These are phyloP conservation scores for Zaprionus africanus DNA, from an alignment of 1,140 invertebrate species.

Conservation along the genomic window DNA sequence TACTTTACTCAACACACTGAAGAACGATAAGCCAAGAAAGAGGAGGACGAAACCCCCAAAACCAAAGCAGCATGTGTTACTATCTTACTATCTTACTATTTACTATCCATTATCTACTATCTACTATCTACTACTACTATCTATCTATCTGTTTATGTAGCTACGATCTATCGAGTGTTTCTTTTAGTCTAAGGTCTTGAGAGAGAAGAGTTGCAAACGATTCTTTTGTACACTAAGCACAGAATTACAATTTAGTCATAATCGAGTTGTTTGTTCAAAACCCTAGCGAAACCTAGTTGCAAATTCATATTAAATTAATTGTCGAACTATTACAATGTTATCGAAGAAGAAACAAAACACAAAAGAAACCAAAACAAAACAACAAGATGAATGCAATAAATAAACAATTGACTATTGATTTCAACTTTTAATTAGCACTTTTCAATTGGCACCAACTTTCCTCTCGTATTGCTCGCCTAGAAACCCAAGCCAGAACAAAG, in stretches of 20 bases:
- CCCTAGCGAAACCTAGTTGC: conserved; percentile 49
- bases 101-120: conserved; percentile 4
- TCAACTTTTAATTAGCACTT: conserved; percentile 55
- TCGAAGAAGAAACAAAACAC: conserved; percentile 27
- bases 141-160: conserved; percentile 24
- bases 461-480: conserved; percentile 61
- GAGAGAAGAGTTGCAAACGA: conserved; percentile 70
- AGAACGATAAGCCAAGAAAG: conserved; percentile 29
- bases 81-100: conserved; percentile 50
- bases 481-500: conserved; percentile 14
- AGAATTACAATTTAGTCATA: conserved; percentile 67
- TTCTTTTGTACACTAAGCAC: conserved; percentile 74
- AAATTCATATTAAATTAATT: conserved; percentile 16
- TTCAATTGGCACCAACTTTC: conserved; percentile 41
- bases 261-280: conserved; percentile 49
- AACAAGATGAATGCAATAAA: conserved; percentile 59
- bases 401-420: conserved; percentile 54
- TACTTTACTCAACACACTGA: conserved; percentile 55
- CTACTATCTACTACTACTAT: conserved; percentile 50
- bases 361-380: conserved; percentile 21
- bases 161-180: conserved; percentile 36
- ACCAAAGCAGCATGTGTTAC: conserved; percentile 78
- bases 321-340: conserved; percentile 44
- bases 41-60: conserved; percentile 23
- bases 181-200: conserved; percentile 20